Conservation (phyloP, 2,888 invertebrate genomes). For the Cactoblastis cactorum region DNA sequence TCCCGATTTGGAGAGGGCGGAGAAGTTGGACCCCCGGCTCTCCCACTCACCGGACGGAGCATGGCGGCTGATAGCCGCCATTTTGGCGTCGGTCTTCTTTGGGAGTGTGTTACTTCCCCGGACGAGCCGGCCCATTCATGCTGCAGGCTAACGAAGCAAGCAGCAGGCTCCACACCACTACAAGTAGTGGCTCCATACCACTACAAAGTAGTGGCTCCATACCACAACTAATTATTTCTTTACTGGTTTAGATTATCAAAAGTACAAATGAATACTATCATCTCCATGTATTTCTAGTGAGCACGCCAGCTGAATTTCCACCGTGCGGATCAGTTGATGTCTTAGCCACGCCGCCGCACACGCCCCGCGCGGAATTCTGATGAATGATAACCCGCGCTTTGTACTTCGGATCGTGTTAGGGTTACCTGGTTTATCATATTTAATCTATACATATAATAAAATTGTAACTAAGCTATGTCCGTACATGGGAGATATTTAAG, state of each 20-base stretch:
- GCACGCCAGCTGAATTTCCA: conserved; percentile 39
- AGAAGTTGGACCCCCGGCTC: too few relatives aligned
- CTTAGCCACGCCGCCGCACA: conserved; percentile 39
- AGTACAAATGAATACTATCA: conserved; percentile 21
- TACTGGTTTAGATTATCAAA: not conserved
- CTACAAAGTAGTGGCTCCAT: not conserved
- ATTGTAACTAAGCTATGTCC: not conserved
- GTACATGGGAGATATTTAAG: too few relatives aligned
- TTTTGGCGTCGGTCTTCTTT: too few relatives aligned
- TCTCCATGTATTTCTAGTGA: conserved; percentile 31
- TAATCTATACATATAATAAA: not conserved
- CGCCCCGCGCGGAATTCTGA: conserved; percentile 18
- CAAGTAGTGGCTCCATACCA: too few relatives aligned
- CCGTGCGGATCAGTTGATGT: conserved; percentile 49
- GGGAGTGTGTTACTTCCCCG: too few relatives aligned
- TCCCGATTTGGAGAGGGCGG: too few relatives aligned
- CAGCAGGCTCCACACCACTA: too few relatives aligned
- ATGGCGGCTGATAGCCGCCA: too few relatives aligned
- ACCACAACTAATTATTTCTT: too few relatives aligned
- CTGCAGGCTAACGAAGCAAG: too few relatives aligned
- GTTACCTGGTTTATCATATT: conserved; percentile 2
- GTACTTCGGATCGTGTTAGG: conserved; percentile 10
- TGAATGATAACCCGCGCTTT: conserved; percentile 17
- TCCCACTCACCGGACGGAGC: too few relatives aligned
- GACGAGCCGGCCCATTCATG: too few relatives aligned